These are phyloP conservation scores for Poeciliopsis turrubarensis DNA, from an alignment of 2,113 vertebrate species.

Conservation along the genomic window DNA sequence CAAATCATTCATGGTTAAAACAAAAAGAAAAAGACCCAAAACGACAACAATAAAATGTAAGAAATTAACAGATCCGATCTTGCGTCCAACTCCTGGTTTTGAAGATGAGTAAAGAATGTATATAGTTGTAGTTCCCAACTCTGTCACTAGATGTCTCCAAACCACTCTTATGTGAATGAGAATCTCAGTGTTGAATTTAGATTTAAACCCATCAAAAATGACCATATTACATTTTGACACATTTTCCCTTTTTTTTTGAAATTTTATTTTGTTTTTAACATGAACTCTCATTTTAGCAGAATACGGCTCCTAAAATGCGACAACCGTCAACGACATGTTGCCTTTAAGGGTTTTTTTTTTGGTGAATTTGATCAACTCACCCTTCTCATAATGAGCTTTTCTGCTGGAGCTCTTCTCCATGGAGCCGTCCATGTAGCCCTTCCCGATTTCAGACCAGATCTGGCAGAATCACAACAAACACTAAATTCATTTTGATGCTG, in stretches of 20 bases:
- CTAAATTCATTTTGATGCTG: background rate
- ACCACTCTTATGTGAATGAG: background rate
- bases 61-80: background rate
- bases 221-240: background rate
- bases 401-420: constrained; percentile 90
- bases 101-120: background rate
- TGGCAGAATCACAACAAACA: constrained; percentile 41
- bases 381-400: constrained; percentile 88
- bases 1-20: no score
- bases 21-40: background rate
- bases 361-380: constrained; percentile 76
- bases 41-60: background rate
- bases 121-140: background rate
- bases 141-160: background rate
- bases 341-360: no score
- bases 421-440: constrained; percentile 93
- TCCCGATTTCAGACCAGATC: constrained; percentile 98
- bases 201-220: background rate
- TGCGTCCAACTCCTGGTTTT: background rate
- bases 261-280: no score
- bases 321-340: no score
- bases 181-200: background rate
- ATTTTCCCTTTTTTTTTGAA: background rate
- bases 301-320: no score
- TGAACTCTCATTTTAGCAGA: no score